Percentiles rank a stretch among this genome's conserved stretches.
These are phyloP conservation scores for Megaptera novaeangliae DNA, from an alignment of 2,113 vertebrate species.

Conservation along the genomic window DNA sequence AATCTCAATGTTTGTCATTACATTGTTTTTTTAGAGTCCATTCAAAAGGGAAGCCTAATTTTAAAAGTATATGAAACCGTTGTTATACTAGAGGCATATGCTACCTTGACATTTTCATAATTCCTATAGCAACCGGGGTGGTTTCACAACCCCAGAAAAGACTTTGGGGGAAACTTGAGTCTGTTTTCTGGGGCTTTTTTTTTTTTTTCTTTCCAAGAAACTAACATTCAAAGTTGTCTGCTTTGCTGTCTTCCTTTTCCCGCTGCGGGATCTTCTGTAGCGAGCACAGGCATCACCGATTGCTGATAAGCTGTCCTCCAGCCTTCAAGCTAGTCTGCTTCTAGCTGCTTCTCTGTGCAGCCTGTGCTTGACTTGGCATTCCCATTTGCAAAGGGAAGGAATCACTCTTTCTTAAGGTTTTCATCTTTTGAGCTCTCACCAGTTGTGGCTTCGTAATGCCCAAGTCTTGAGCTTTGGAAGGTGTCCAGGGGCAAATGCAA, in stretches of 20 bases:
- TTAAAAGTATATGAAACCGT: background rate
- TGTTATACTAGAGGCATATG: background rate
- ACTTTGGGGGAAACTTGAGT: background rate
- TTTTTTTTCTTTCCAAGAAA: background rate
- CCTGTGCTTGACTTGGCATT: background rate
- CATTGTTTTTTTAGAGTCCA: background rate
- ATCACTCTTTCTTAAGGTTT: background rate
- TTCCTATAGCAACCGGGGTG: background rate
- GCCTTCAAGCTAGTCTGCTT: background rate
- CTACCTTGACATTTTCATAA: background rate
- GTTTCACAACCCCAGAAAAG: background rate
- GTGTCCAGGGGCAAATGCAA: constrained; percentile 27
- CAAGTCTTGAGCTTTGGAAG: background rate
- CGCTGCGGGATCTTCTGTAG: background rate
- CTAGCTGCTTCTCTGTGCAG: background rate
- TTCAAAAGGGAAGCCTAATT: background rate
- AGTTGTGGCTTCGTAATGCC: constrained; percentile 34
- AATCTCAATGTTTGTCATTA: background rate
- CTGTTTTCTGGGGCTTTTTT: background rate
- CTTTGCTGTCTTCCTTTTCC: background rate
- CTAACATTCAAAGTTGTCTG: background rate
- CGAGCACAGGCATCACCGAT: rapidly evolving
- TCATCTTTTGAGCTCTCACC: background rate
- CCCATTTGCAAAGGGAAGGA: background rate
- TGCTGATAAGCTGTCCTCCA: background rate